These are phyloP conservation scores for Martes flavigula DNA, from an alignment of 2,797 vertebrate genomes.

Conservation along the genomic window DNA sequence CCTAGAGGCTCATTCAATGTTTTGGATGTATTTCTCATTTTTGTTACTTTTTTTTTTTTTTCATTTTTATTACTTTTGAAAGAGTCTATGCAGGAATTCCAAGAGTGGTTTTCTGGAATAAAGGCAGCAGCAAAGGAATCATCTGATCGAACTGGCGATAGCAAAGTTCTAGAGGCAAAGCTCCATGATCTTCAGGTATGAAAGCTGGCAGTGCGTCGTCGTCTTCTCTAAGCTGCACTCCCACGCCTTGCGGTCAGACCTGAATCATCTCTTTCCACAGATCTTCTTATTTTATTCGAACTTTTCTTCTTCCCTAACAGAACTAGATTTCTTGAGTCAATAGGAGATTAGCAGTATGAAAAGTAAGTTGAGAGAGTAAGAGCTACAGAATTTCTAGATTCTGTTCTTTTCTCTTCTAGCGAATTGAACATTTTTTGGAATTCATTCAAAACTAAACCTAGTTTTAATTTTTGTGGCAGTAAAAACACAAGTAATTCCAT, in stretches of 20 bases:
- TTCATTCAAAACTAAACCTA: not conserved
- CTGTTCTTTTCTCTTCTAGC: not conserved
- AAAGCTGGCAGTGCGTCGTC: accelerated
- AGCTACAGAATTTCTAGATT: not conserved
- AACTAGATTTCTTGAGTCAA: not conserved
- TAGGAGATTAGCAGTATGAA: not conserved
- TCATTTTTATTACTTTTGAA: conserved; percentile 69
- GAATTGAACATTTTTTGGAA: not conserved
- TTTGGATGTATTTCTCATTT: conserved; percentile 25
- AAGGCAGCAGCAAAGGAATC: conserved; percentile 92
- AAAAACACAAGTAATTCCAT: not conserved
- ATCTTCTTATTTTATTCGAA: not conserved
- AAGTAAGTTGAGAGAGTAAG: not conserved
- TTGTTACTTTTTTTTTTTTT: conserved; percentile 47
- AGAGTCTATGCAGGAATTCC: conserved; percentile 95
- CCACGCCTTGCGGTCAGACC: not conserved
- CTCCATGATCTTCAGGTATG: conserved; percentile 94
- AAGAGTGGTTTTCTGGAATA: conserved; percentile 92
- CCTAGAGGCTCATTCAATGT: not conserved
- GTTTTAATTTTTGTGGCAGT: not conserved
- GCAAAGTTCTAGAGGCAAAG: conserved; percentile 92
- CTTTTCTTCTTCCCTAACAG: not conserved
- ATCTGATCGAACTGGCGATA: conserved; percentile 93
- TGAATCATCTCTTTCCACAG: not conserved
- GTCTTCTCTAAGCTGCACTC: not conserved